Conservation (phyloP, 2,113 vertebrate genomes). For the Chaetops frenatus region DNA sequence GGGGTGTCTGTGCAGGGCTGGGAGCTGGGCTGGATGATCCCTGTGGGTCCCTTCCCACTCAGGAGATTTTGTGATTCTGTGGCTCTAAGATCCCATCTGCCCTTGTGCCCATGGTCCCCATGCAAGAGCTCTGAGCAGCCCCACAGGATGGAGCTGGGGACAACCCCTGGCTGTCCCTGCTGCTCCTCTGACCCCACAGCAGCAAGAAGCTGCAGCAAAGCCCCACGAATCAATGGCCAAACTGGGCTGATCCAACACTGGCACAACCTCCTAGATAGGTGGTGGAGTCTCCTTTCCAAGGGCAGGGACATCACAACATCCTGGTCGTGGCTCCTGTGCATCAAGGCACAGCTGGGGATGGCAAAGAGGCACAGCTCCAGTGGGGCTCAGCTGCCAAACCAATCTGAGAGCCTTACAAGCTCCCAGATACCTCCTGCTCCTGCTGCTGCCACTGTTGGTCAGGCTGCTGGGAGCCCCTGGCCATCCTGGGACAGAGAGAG, state of each 20-base stretch:
- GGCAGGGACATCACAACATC: background rate
- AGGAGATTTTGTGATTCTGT: background rate
- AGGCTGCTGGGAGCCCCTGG: background rate
- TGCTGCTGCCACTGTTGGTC: background rate
- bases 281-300: background rate
- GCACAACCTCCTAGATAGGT: background rate
- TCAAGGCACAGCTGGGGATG: background rate
- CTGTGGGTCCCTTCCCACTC: background rate
- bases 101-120: fast-evolving
- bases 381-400: background rate
- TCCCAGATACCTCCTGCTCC: background rate
- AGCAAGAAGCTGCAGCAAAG: background rate
- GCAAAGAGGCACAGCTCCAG: background rate
- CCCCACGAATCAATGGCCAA: fast-evolving
- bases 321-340: background rate
- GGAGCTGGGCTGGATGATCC: background rate
- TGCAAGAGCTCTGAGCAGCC: background rate
- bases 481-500: background rate
- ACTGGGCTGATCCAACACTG: background rate
- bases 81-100: background rate
- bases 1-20: background rate
- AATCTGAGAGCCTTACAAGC: background rate
- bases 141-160: fast-evolving
- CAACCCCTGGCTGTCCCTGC: background rate
- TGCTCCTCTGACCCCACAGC: background rate